Conservation (phyloP, 2,113 vertebrate species). For the Carollia perspicillata region DNA sequence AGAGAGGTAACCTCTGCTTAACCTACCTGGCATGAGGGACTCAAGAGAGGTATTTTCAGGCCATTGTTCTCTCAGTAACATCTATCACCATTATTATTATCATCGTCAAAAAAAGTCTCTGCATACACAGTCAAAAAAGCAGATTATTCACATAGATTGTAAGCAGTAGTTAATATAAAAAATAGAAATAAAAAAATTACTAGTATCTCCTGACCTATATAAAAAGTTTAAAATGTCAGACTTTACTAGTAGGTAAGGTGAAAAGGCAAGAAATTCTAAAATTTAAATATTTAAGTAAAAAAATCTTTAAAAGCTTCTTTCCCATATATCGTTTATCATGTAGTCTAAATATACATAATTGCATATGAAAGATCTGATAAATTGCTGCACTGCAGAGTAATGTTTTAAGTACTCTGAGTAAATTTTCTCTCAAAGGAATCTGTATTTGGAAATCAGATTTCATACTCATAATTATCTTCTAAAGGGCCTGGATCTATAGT, state of each 20-base stretch:
- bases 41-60: background rate
- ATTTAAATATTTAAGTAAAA: background rate
- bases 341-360: background rate
- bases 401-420: constrained; percentile 16
- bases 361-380: background rate
- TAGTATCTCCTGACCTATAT: background rate
- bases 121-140: background rate
- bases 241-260: background rate
- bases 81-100: background rate
- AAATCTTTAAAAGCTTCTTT: background rate
- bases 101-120: background rate
- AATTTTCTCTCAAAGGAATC: constrained; percentile 52
- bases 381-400: background rate
- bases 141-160: background rate
- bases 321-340: background rate
- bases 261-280: background rate
- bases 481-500: background rate
- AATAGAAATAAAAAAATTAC: constrained; percentile 11
- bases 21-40: background rate
- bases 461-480: constrained; percentile 8
- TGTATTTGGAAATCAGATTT: constrained; percentile 46
- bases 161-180: background rate
- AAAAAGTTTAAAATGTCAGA: constrained; percentile 4
- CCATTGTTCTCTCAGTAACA: background rate
- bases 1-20: background rate